Evolutionary conservation across 2,113 vertebrate genomes (phyloP).

Genomic region (Dendropsophus ebraccatus): DNA sequence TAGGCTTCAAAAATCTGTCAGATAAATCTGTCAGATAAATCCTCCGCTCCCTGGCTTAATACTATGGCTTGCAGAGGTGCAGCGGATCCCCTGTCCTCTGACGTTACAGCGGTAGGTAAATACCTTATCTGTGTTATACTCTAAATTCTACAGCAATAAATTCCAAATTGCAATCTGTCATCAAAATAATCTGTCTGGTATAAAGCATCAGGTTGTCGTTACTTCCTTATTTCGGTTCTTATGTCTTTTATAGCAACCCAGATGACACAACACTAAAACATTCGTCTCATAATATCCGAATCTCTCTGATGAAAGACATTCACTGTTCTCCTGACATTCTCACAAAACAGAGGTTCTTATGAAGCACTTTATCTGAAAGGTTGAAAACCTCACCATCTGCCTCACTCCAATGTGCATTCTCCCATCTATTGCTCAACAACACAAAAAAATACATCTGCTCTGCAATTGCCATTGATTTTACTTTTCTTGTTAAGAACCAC

Average conservation of each 20-base stretch:
- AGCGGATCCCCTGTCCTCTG: too few relatives aligned
- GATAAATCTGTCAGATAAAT: too few relatives aligned
- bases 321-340: conserved; percentile 21
- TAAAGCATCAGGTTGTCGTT: neutral
- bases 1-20: too few relatives aligned
- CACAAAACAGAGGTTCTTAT: conserved; percentile 6
- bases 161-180: neutral
- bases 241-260: neutral
- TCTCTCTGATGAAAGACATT: neutral
- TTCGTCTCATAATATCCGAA: neutral
- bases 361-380: conserved; percentile 21
- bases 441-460: conserved; percentile 7
- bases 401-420: neutral
- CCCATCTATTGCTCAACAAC: neutral
- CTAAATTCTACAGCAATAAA: neutral
- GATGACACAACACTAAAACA: neutral
- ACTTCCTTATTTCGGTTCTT: neutral
- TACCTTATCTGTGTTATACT: too few relatives aligned
- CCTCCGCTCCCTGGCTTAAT: too few relatives aligned
- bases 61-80: too few relatives aligned
- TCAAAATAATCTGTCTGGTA: neutral
- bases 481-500: neutral
- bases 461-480: conserved; percentile 1
- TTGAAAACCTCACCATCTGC: conserved; percentile 19
- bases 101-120: too few relatives aligned